Evolutionary conservation across 1,140 invertebrate genomes (phyloP).

Genomic region (Caerostris darwini): DNA sequence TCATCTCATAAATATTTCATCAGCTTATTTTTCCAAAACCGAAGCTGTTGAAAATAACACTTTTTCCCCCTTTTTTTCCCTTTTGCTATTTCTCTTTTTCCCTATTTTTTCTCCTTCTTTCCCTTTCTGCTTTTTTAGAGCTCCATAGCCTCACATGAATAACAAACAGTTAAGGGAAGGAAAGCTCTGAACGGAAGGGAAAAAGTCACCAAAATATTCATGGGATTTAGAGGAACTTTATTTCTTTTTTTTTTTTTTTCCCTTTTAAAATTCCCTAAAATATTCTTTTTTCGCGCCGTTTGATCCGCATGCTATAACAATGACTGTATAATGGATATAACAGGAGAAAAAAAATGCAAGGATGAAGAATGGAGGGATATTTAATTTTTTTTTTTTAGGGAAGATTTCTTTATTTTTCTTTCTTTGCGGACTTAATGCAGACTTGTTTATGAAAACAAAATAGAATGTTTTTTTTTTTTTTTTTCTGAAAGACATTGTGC

Average conservation of each 20-base stretch:
- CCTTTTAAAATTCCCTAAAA: constrained; percentile 13
- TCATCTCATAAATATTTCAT: constrained; percentile 56
- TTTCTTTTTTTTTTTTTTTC: background rate
- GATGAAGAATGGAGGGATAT: constrained; percentile 13
- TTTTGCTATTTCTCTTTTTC: background rate
- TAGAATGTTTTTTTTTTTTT: background rate
- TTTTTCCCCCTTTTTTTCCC: background rate
- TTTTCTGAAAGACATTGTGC: background rate
- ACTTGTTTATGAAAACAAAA: constrained; percentile 30
- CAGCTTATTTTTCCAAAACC: constrained; percentile 28
- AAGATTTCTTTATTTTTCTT: background rate
- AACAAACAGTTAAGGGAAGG: constrained; percentile 53
- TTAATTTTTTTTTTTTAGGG: background rate
- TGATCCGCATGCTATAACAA: constrained; percentile 73
- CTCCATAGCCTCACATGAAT: constrained; percentile 60
- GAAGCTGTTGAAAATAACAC: constrained; percentile 14
- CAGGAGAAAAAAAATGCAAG: background rate
- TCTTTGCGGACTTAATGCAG: background rate
- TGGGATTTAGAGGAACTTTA: constrained; percentile 53
- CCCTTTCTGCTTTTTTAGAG: constrained; percentile 26
- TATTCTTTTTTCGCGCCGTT: constrained; percentile 60
- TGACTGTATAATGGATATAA: constrained; percentile 63
- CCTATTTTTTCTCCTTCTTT: too few species aligned
- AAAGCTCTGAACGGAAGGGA: background rate
- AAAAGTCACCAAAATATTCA: constrained; percentile 73